A percentile compares a stretch with the other conserved stretches of the same genome.
phyloP scores from a whole-genome alignment of 2,113 vertebrate species.

The Lamprotornis superbus region DNA sequence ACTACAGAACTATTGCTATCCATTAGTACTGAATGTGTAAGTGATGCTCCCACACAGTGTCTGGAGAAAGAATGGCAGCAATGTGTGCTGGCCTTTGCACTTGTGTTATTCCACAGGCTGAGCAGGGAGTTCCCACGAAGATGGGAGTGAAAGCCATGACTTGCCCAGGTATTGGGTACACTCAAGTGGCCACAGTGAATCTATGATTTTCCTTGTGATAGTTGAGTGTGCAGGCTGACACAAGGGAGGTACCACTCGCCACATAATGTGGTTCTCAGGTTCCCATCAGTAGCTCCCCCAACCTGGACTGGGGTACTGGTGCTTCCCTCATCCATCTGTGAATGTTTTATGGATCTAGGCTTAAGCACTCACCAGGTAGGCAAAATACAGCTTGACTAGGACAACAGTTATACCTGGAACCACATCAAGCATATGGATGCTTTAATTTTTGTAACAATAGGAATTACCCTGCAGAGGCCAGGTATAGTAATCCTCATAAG shows the following conservation, averaged over 20 bases:
- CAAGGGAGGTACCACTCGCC: not conserved
- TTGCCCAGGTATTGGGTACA: no score
- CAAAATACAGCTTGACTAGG: not conserved
- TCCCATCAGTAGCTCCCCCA: not conserved
- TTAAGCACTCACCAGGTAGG: no score
- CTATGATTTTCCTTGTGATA: not conserved
- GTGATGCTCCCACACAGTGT: rapidly evolving
- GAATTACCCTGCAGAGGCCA: not conserved
- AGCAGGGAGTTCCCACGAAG: rapidly evolving
- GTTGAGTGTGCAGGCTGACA: not conserved
- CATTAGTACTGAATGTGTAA: not conserved
- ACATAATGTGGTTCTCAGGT: rapidly evolving
- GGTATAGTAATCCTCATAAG: not conserved
- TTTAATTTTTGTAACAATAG: not conserved
- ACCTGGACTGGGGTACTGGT: not conserved
- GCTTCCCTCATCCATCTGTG: not conserved
- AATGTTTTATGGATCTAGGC: not conserved
- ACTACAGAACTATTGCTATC: not conserved
- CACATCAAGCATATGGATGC: not conserved
- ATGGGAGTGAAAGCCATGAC: not conserved
- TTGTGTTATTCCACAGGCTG: not conserved
- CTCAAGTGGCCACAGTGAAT: not conserved
- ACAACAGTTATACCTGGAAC: not conserved
- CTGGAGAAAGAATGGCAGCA: not conserved
- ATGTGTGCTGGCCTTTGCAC: rapidly evolving